Evolutionary conservation across 2,888 invertebrate genomes (phyloP).

Genomic region (Notodonta dromedarius): DNA sequence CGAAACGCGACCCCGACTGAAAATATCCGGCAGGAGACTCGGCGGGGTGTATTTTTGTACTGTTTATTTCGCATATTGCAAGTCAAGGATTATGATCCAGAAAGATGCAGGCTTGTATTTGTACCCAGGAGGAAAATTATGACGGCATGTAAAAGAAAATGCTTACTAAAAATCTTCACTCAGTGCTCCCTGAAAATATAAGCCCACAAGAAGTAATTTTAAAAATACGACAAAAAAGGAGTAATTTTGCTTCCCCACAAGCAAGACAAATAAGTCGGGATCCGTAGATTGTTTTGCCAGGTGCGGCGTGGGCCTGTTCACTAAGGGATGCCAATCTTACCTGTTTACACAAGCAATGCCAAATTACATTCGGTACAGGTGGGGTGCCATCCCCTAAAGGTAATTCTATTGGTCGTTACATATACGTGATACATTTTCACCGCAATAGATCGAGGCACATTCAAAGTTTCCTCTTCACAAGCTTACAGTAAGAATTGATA

Average conservation of each 20-base stretch:
- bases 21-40: too few relatives aligned
- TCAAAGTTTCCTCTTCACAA: background rate
- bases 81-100: too few relatives aligned
- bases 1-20: too few relatives aligned
- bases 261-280: conserved; percentile 17
- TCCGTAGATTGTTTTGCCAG: conserved; percentile 22
- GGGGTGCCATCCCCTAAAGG: background rate
- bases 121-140: too few relatives aligned
- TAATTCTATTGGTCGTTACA: background rate
- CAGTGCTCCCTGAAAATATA: background rate
- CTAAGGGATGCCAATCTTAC: conserved; percentile 12
- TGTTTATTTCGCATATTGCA: too few relatives aligned
- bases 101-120: too few relatives aligned
- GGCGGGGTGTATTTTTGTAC: too few relatives aligned
- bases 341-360: conserved; percentile 33
- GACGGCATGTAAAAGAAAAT: too few relatives aligned
- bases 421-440: background rate
- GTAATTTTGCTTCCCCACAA: conserved; percentile 24
- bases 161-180: background rate
- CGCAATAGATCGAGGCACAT: background rate
- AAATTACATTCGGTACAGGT: conserved; percentile 23
- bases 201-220: background rate
- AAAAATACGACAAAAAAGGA: conserved; percentile 11
- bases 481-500: background rate
- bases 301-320: conserved; percentile 9